A percentile compares a stretch with the other conserved stretches of the same genome.
phyloP scores from a whole-genome alignment of 1,140 invertebrate species.

The Colletes gigas region DNA sequence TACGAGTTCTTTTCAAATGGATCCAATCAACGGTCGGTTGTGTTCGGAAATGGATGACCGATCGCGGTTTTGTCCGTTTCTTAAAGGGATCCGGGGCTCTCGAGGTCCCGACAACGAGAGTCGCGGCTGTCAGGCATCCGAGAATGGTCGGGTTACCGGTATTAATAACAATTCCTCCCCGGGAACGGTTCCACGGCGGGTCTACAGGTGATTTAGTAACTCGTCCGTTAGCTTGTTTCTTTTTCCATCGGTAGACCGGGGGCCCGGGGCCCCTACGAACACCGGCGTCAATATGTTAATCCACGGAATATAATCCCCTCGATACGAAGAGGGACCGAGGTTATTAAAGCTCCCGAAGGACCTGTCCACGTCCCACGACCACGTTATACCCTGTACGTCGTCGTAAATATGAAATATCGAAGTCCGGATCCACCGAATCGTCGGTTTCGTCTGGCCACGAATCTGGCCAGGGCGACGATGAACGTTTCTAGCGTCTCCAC shows the following conservation, averaged over 20 bases:
- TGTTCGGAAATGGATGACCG: conserved; percentile 24
- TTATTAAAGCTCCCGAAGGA: conserved; percentile 74
- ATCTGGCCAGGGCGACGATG: conserved; percentile 44
- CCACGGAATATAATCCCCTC: conserved; percentile 76
- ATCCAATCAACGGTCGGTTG: conserved; percentile 44
- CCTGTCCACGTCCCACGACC: conserved; percentile 34
- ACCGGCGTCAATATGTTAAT: conserved; percentile 80
- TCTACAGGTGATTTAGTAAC: conserved; percentile 79
- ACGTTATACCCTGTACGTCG: conserved; percentile 71
- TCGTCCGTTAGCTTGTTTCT: conserved; percentile 70
- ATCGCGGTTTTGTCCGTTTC: conserved; percentile 15
- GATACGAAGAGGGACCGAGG: conserved; percentile 67
- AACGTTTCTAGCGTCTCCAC: conserved; percentile 52
- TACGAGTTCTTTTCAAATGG: background rate
- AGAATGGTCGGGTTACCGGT: conserved; percentile 53
- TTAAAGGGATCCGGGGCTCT: conserved; percentile 70
- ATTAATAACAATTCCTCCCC: conserved; percentile 76
- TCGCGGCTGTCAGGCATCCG: conserved; percentile 50
- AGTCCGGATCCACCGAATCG: conserved; percentile 62
- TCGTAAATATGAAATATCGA: conserved; percentile 81
- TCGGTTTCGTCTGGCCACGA: conserved; percentile 51
- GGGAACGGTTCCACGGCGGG: conserved; percentile 69
- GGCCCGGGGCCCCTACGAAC: conserved; percentile 30
- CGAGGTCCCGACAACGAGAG: conserved; percentile 16
- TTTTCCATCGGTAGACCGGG: conserved; percentile 43